Percentiles rank a stretch among this genome's conserved stretches.
Evolutionary conservation across 2,888 invertebrate genomes (phyloP).

Genomic region (Tenthredo scrophulariae): DNA sequence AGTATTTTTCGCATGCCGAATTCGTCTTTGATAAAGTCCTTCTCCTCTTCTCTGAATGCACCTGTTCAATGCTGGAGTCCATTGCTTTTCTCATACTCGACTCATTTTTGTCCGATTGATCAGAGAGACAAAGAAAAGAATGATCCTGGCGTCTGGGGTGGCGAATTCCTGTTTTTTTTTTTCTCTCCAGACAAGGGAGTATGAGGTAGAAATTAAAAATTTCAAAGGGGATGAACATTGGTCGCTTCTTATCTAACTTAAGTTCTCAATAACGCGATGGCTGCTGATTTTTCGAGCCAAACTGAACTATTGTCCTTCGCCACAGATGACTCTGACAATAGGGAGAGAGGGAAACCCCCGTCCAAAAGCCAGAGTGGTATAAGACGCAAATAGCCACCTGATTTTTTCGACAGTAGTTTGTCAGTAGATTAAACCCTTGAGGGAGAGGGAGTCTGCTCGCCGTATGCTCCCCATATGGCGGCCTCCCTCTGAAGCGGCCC

Average conservation of each 20-base stretch:
- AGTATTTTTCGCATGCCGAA: not conserved
- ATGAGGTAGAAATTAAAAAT: not conserved
- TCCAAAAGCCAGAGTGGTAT: constrained; percentile 46
- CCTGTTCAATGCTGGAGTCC: not conserved
- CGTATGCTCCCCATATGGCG: constrained; percentile 78
- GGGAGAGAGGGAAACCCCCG: constrained; percentile 39
- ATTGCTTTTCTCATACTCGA: no score
- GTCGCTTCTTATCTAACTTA: not conserved
- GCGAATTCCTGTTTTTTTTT: not conserved
- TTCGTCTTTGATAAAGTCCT: not conserved
- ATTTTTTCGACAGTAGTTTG: constrained; percentile 75
- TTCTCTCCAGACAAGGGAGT: not conserved
- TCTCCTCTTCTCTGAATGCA: not conserved
- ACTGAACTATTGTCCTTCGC: constrained; percentile 38
- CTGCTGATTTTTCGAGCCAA: constrained; percentile 5
- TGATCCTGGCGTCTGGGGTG: not conserved
- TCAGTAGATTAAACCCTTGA: constrained; percentile 76
- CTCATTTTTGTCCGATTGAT: not conserved
- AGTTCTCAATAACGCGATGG: not conserved
- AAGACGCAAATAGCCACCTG: constrained; percentile 66
- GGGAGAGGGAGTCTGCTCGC: constrained; percentile 73
- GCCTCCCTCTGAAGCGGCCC: constrained; percentile 65
- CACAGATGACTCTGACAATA: constrained; percentile 43
- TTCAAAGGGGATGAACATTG: not conserved
- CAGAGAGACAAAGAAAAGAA: not conserved